Conservation (phyloP, 2,113 vertebrate genomes). For the Orthonyx spaldingii region DNA sequence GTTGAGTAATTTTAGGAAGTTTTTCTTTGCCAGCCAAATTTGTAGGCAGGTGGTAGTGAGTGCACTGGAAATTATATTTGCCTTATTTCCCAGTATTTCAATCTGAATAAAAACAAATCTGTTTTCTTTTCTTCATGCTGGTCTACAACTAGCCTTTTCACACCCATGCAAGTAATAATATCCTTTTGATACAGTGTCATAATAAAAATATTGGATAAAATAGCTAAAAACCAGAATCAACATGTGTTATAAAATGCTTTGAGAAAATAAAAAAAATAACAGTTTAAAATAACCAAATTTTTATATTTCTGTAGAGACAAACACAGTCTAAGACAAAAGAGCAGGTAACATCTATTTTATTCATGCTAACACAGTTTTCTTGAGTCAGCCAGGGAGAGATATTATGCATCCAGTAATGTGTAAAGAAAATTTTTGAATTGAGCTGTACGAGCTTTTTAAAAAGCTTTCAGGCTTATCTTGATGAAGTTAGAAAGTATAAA, state of each 20-base stretch:
- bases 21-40: not conserved
- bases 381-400: not conserved
- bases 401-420: not conserved
- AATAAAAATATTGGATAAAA: not conserved
- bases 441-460: fast-evolving
- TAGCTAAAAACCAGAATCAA: not conserved
- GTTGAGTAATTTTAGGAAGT: not conserved
- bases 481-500: not conserved
- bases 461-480: not conserved
- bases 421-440: not conserved
- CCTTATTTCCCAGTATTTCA: not conserved
- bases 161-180: not conserved
- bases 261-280: not conserved
- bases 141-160: not conserved
- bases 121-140: not conserved
- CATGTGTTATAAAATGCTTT: not conserved
- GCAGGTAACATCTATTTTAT: not conserved
- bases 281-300: not conserved
- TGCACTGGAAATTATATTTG: not conserved
- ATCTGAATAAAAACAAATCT: not conserved
- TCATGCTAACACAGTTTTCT: not conserved
- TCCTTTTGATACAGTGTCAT: not conserved
- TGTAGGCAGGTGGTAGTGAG: not conserved
- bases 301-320: not conserved
- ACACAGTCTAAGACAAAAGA: not conserved